Base-by-base conservation (phyloP, 2,888 invertebrate genomes). In the Alloscopus bannaensis region DNA sequence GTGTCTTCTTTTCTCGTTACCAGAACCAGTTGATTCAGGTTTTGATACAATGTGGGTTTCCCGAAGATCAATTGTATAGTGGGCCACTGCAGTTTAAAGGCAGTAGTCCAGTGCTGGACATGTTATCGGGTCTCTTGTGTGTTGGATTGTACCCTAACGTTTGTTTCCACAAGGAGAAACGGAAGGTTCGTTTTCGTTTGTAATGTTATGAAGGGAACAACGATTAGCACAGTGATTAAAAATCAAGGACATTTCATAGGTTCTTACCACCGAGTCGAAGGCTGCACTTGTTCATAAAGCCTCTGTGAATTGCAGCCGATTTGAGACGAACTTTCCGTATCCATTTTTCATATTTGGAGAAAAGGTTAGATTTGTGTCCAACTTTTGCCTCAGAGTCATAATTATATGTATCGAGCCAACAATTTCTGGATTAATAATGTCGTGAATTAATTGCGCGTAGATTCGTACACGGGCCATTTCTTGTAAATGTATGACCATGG, bases 261-360 rank as follows among this genome's bases (percentile, higher is more conserved):
- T 99, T 0, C 89, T 98, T 65, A 99, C 99, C 0, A 96, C 96
- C 0, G 99, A 98, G 89, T 95, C 96, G 71, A 97, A 96, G 88
- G 93, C 95, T 0, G 99, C 99, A 0, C 90, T 99, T 1, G 94
- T 99, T 81, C 97, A 98, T 89, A 99, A 98, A 89, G 96, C 97
- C 0, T 99, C 98, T 0, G 97, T 99, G 2, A 98, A 98, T 90
- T 96, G 96, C 88, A 93, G 93, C 86, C 95, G 94, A 87, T 90
- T 92, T 65, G 94, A 94, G 64, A 93, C 94, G 77, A 91, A 91
- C 83, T 98, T 98, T 87, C 94, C 95, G 0, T 97, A 95, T 83
- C 99, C 99, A 0, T 94, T 98, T 88, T 98, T 99, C 88, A 95
- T 99, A 73, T 99, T 99, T 88, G 98, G 98, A 0, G 99, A 99